phyloP scores from a whole-genome alignment of 1,140 invertebrate genomes.

The Polypedilum pembai region DNA sequence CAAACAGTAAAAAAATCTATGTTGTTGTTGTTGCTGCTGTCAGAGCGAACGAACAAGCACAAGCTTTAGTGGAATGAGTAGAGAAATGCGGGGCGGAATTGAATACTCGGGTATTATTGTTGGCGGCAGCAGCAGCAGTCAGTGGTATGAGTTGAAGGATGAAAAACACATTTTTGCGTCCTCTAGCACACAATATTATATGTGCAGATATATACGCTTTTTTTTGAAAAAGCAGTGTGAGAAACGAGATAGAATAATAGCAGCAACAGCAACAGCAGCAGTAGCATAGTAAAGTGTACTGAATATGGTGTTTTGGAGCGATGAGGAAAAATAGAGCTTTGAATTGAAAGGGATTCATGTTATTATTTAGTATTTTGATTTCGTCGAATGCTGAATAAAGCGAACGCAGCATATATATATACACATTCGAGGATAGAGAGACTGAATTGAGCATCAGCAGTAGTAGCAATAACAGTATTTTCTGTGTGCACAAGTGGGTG shows the following conservation, averaged over 20 bases:
- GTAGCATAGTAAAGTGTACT: background rate
- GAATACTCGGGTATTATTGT: too few species aligned
- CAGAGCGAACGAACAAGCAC: too few species aligned
- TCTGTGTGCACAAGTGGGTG: background rate
- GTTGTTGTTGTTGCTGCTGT: too few species aligned
- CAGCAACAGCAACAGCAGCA: background rate
- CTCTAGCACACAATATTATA: constrained; percentile 17
- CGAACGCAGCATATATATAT: background rate
- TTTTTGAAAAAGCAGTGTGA: too few species aligned
- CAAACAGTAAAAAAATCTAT: background rate
- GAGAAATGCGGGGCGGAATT: too few species aligned
- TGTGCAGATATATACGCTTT: background rate
- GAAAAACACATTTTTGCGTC: constrained; percentile 17
- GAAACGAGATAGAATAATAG: too few species aligned
- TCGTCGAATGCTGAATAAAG: constrained; percentile 17
- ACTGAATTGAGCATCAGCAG: constrained; percentile 24
- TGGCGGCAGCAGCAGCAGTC: background rate
- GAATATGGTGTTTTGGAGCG: background rate
- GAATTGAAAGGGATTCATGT: constrained; percentile 28
- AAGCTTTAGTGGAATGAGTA: too few species aligned
- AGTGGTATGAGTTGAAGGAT: background rate
- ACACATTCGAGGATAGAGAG: background rate
- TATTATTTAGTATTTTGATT: constrained; percentile 28
- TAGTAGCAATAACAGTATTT: background rate
- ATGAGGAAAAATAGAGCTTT: constrained; percentile 26